Percentiles rank a stretch among this genome's conserved stretches.
These are phyloP conservation scores for Psittacula derbiana DNA, from an alignment of 2,797 vertebrate species.

Conservation along the genomic window DNA sequence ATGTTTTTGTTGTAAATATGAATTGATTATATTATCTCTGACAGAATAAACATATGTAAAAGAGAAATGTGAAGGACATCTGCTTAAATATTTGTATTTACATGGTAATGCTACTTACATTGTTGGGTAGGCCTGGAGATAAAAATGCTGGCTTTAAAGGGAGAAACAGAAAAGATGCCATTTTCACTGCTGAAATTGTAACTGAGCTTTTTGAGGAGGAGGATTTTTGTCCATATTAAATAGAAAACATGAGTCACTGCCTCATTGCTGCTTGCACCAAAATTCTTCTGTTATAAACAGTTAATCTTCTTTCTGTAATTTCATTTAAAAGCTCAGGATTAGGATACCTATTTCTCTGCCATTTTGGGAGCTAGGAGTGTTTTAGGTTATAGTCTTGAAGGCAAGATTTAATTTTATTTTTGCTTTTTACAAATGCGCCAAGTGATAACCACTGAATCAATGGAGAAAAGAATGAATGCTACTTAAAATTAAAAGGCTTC, in stretches of 20 bases:
- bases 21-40: not conserved
- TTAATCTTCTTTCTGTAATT: conserved; percentile 43
- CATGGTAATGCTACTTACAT: not conserved
- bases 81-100: not conserved
- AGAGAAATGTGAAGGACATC: not conserved
- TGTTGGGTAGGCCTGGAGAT: not conserved
- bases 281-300: conserved; percentile 35
- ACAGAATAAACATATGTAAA: not conserved
- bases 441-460: not conserved
- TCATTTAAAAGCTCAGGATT: conserved; percentile 5
- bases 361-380: not conserved
- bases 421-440: not conserved
- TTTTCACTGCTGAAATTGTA: conserved; percentile 55
- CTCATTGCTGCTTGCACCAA: conserved; percentile 22
- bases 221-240: conserved; percentile 64
- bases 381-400: not conserved
- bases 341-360: not conserved
- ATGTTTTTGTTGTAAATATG: not conserved
- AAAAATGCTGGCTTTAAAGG: conserved; percentile 21
- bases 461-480: not conserved
- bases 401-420: not conserved
- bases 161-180: conserved; percentile 36
- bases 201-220: conserved; percentile 56
- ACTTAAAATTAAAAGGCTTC: not conserved
- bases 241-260: conserved; percentile 60